phyloP scores from a whole-genome alignment of 2,888 invertebrate genomes.

The Drosophila mettleri region DNA sequence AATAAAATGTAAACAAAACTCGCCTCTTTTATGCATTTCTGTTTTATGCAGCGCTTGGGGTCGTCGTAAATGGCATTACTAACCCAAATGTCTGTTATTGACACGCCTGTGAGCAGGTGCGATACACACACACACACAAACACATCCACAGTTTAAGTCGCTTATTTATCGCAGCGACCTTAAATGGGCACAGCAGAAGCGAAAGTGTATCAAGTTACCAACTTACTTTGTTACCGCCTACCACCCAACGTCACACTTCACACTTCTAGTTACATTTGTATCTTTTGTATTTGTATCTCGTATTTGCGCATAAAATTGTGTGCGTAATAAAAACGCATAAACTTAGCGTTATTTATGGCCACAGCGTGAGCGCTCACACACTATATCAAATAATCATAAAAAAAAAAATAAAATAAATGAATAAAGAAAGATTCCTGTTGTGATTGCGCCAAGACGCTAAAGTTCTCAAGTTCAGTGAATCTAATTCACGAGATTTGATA shows the following conservation, averaged over 20 bases:
- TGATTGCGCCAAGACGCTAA: constrained; percentile 11
- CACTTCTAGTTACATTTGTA: constrained; percentile 40
- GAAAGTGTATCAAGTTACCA: constrained; percentile 79
- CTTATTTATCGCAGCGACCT: constrained; percentile 81
- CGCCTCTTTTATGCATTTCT: constrained; percentile 52
- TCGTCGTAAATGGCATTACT: constrained; percentile 82
- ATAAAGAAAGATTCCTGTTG: neutral
- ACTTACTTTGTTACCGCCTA: constrained; percentile 29
- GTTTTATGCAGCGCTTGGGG: constrained; percentile 62
- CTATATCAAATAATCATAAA: constrained; percentile 48
- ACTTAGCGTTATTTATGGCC: constrained; percentile 70
- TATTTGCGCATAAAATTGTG: constrained; percentile 56
- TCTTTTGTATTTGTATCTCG: constrained; percentile 42
- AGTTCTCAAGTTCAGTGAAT: constrained; percentile 1
- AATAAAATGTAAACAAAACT: constrained; percentile 59
- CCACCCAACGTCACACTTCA: neutral
- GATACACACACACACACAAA: constrained; percentile 5
- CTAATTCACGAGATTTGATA: neutral
- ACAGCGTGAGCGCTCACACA: constrained; percentile 23
- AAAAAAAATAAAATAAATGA: neutral
- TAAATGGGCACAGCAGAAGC: constrained; percentile 76
- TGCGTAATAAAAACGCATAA: constrained; percentile 65
- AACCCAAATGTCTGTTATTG: constrained; percentile 82
- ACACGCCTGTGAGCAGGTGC: constrained; percentile 27
- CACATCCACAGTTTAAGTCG: constrained; percentile 62